Evolutionary conservation across 2,888 invertebrate species (phyloP).

Genomic region (Spilarctia lutea): DNA sequence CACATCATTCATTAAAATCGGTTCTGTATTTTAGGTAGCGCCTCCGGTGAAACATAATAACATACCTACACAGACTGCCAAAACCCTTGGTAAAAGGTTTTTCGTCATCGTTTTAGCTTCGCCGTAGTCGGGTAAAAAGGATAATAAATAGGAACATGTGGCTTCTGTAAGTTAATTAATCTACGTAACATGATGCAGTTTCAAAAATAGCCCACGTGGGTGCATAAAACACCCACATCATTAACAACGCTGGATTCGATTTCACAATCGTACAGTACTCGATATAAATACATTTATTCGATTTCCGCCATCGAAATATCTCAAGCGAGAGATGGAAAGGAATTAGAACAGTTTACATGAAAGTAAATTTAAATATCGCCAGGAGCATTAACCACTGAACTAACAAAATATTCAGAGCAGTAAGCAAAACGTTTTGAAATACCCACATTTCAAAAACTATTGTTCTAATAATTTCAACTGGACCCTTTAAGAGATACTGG

Average conservation of each 20-base stretch:
- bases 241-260: conserved; percentile 39
- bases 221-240: conserved; percentile 40
- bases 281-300: conserved; percentile 16
- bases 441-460: no score
- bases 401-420: background rate
- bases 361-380: background rate
- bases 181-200: conserved; percentile 8
- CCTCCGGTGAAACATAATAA: no score
- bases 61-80: no score
- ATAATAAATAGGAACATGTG: background rate
- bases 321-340: background rate
- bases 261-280: conserved; percentile 22
- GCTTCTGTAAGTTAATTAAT: background rate
- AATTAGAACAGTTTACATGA: background rate
- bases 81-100: no score
- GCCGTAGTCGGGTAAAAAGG: background rate
- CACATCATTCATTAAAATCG: no score
- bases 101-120: no score
- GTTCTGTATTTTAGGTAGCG: no score
- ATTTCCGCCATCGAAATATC: conserved; percentile 10
- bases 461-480: background rate
- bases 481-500: no score
- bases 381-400: background rate
- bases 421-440: background rate
- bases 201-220: conserved; percentile 30